phyloP scores from a whole-genome alignment of 2,888 invertebrate genomes.

The Clivina fossor region DNA sequence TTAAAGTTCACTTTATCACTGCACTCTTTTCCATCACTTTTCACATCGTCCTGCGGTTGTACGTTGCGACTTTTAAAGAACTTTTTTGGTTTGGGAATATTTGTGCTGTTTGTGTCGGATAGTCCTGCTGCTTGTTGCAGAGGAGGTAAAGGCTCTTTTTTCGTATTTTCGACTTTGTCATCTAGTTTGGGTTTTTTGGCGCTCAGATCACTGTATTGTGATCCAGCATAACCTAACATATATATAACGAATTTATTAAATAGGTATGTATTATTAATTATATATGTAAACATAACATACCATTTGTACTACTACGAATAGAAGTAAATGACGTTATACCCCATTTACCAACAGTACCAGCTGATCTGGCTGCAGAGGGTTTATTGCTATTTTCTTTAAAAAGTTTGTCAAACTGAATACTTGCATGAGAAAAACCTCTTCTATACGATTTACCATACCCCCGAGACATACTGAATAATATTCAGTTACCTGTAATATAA shows the following conservation, averaged over 20 bases:
- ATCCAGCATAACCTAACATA: conserved; percentile 19
- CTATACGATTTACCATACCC: conserved; percentile 55
- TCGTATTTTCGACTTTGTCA: conserved; percentile 38
- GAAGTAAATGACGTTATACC: conserved; percentile 93
- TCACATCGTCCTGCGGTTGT: conserved; percentile 56
- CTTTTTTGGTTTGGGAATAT: conserved; percentile 71
- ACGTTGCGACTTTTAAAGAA: conserved; percentile 86
- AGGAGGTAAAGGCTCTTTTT: conserved; percentile 52
- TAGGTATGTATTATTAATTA: not conserved
- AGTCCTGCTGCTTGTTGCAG: conserved; percentile 50
- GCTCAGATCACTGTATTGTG: conserved; percentile 25
- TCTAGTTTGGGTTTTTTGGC: conserved; percentile 27
- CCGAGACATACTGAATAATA: conserved; percentile 50
- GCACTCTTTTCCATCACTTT: conserved; percentile 43
- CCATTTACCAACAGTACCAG: conserved; percentile 92
- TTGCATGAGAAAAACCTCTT: conserved; percentile 52
- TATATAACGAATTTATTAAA: not conserved
- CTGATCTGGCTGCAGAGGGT: conserved; percentile 84
- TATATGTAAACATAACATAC: conserved; percentile 49
- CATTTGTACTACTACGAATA: conserved; percentile 77
- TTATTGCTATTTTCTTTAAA: conserved; percentile 80
- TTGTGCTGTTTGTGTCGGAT: conserved; percentile 18
- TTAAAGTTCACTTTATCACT: conserved; percentile 32
- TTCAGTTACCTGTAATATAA: conserved; percentile 15
- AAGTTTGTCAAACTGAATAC: conserved; percentile 66